Evolutionary conservation across 2,888 invertebrate genomes (phyloP).

Genomic region (Eilema sororculum): DNA sequence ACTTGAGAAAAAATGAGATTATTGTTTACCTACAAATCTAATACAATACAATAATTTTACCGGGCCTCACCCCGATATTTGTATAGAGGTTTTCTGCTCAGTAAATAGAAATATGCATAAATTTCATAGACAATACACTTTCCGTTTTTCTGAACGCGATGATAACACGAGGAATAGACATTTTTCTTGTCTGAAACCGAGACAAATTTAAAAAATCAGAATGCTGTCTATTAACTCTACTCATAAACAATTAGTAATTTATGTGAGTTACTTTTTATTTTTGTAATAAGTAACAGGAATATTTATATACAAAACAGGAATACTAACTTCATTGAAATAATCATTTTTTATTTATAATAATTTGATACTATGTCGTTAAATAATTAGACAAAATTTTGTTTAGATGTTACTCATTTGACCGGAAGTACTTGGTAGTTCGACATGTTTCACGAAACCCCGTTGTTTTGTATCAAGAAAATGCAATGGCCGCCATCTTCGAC

Average conservation of each 20-base stretch:
- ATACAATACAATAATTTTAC: too few relatives aligned
- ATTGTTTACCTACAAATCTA: too few relatives aligned
- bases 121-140: constrained; percentile 16
- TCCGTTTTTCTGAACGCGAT: constrained; percentile 41
- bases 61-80: too few relatives aligned
- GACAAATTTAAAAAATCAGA: constrained; percentile 27
- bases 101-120: too few relatives aligned
- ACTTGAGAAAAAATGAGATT: too few relatives aligned
- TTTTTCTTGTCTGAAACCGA: constrained; percentile 31
- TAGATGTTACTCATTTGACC: constrained; percentile 58
- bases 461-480: constrained; percentile 93
- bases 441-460: constrained; percentile 85
- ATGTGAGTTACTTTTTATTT: constrained; percentile 22
- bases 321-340: not conserved
- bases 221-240: constrained; percentile 45
- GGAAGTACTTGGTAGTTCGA: constrained; percentile 74
- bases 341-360: accelerated
- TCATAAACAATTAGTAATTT: constrained; percentile 46
- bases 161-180: constrained; percentile 9
- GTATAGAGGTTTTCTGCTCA: too few relatives aligned
- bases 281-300: not conserved
- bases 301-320: accelerated
- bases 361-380: accelerated
- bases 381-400: accelerated
- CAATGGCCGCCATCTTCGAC: constrained; percentile 95